Base-by-base conservation (phyloP, 1,140 invertebrate species). In the Apis dorsata region DNA sequence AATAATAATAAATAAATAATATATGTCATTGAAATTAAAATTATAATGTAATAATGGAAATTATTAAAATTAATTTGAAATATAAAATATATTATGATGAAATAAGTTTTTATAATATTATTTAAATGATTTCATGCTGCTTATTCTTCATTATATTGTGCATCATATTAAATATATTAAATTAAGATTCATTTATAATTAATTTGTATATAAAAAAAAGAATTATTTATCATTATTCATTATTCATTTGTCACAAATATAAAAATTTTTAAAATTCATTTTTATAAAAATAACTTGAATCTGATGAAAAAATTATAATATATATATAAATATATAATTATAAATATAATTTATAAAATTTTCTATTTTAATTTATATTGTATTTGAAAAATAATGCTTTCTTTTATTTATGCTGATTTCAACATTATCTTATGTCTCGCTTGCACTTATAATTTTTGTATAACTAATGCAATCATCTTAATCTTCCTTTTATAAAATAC, bases 381-480 rank as follows among this genome's bases (percentile, higher is more conserved):
- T 57, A 71, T 78, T 34, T 28, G 19, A 65, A 59, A 79, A 53
- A 51, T 59, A 63, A 59, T 49, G 63, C 76, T 69, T 74, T 59
- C 28, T 85, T 78, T 63, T 78, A 62, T 70, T 24, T 81, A 75
- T 77, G 62, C 44, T 87, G 55, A 82, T 79, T 85, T 82, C 60
- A 86, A 84, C 71, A 68, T 74, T 81, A 70, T 57, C 71, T 73
- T 87, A 69, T 44, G 60, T 51, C 75, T 79, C 49, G 83, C 82
- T 88, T 83, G 72, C 68, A 57, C 63, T 62, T 70, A 68, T 85
- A 85, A 80, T 53, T 53, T 71, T 65, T 49, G 62, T 75, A 59
- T 70, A 51, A 82, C 80, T 87, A 88, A 88, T 81, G 53, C 65
- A 53, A n/a, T 75, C 66, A 81, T 82, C 71, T 76, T 82, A 69